These are phyloP conservation scores for Drosophila kambysellisi DNA, from an alignment of 2,888 invertebrate genomes.

Conservation along the genomic window DNA sequence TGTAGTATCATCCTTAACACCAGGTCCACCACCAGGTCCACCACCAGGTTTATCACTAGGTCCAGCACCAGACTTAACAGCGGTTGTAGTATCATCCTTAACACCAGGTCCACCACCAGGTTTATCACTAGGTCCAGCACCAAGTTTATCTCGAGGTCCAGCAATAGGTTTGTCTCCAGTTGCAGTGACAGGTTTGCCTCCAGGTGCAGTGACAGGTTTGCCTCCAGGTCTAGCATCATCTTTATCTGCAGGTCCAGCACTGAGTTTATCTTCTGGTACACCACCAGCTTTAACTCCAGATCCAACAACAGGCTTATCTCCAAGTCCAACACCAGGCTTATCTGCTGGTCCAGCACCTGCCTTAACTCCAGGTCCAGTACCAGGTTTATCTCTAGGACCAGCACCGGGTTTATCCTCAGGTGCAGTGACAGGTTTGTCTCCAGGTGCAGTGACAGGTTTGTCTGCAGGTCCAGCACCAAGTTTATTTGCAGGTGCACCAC, in stretches of 20 bases:
- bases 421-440: not conserved
- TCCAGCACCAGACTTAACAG: not conserved
- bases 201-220: accelerated
- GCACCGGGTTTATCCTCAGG: not conserved
- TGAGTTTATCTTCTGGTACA: too few relatives aligned
- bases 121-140: not conserved
- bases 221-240: not conserved
- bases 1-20: not conserved
- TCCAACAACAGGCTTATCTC: not conserved
- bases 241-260: not conserved
- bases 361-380: not conserved
- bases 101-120: not conserved
- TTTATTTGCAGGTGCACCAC: not conserved
- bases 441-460: slow-evolving; percentile 6
- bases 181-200: not conserved
- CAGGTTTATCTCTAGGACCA: slow-evolving; percentile 4
- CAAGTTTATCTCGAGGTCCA: not conserved
- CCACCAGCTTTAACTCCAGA: not conserved
- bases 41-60: not conserved
- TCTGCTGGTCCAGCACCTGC: not conserved
- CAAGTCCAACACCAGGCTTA: not conserved
- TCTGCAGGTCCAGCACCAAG: slow-evolving; percentile 1
- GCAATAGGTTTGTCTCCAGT: not conserved
- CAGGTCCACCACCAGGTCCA: slow-evolving; percentile 3
- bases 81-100: not conserved